These are phyloP conservation scores for Danio aesculapii DNA, from an alignment of 2,797 vertebrate genomes.

Conservation along the genomic window DNA sequence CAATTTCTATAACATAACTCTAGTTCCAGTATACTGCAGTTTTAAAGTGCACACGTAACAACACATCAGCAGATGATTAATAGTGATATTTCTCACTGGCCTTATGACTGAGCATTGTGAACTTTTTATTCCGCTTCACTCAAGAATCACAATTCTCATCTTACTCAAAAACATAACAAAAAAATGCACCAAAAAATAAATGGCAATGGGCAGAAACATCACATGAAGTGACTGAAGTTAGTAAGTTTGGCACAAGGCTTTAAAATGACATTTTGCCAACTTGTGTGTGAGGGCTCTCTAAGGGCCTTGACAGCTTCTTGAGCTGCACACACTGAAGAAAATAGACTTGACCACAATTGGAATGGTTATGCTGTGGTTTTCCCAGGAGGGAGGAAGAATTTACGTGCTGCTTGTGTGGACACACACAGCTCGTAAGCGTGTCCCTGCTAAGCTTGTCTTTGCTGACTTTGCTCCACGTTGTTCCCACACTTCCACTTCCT, in stretches of 20 bases:
- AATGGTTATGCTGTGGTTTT: conserved; percentile 14
- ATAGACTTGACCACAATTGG: conserved; percentile 14
- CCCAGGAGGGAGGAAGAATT: background rate
- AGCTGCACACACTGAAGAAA: background rate
- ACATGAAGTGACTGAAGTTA: background rate
- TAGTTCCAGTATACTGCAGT: too few species aligned
- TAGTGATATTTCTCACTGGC: background rate
- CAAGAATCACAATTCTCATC: background rate
- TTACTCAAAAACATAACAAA: background rate
- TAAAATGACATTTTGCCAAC: background rate
- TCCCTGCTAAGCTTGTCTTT: background rate
- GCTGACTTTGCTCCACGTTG: background rate
- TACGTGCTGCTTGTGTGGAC: conserved; percentile 1
- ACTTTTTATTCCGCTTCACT: background rate
- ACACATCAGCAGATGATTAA: background rate
- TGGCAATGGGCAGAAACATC: background rate
- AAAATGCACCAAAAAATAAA: conserved; percentile 7
- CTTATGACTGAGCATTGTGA: background rate
- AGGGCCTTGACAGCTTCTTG: background rate
- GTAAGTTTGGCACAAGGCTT: background rate
- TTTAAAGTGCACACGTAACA: background rate
- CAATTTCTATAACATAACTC: background rate
- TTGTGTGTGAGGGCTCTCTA: background rate
- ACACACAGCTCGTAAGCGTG: background rate
- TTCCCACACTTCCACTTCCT: background rate